Base-by-base conservation (phyloP, 2,113 vertebrate species). In the Haemorhous mexicanus region DNA sequence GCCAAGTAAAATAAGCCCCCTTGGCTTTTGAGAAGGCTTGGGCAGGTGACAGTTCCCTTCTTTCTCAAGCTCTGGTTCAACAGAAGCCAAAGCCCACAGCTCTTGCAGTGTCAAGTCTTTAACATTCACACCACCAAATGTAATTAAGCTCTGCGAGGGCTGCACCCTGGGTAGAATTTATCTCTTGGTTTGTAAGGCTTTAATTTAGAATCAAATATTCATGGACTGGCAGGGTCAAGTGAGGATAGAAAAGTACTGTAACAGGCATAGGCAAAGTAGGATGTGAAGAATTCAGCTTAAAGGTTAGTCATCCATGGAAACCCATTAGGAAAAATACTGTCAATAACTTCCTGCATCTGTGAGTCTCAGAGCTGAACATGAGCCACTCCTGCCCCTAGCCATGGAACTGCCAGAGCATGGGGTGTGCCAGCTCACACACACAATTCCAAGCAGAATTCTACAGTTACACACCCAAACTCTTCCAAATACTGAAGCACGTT, bases 171-270 rank as follows among this genome's bases (percentile, higher is more conserved):
- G 30, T 33, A 52, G 66, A 89, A 92, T 89, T 85, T 75, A 63
- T 84, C 84, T 61, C 61, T 85, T 62, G 49, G 39, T 96, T 92
- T 94, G 67, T 63, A 80, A 70, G 79, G 33, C 76, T 89, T 95
- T 93, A 81, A 92, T 95, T 96, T 92, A 59, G 33, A 53, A 93
- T 96, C 64, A 84, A 96, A 79, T 95, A 88, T 90, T 93, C 64
- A 79, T 72, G 79, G 78, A 43, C 59, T 75, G 53, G 22, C 76
- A 69, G 89, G 90, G 95, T 95, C 91, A 96, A 90, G 76, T 32
- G 63, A 88, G 93, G 96, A 82, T 91, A 94, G 85, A 59, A 70
- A 89, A 82, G 44, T 91, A 72, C 37, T 78, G 62, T 81, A 85
- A 39, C 67, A 89, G 86, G 47, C 59, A 30, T 15, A 50, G 70